These are phyloP conservation scores for Laupala kohalensis DNA, from an alignment of 1,140 invertebrate genomes.

Conservation along the genomic window DNA sequence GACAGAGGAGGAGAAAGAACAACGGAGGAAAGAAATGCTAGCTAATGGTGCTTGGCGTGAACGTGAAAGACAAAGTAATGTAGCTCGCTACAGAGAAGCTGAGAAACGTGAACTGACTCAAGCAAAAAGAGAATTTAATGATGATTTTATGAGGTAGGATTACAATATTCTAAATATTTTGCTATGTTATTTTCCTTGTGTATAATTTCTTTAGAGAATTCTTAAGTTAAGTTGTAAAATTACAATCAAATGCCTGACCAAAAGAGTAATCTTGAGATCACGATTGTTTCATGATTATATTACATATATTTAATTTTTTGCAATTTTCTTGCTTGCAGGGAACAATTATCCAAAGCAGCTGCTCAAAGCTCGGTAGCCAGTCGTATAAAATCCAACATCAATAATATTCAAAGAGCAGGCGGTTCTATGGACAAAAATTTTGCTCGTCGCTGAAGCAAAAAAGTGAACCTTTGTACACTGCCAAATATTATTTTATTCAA, in stretches of 20 bases:
- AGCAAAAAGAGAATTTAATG: slow-evolving; percentile 28
- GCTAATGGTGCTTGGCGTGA: slow-evolving; percentile 59
- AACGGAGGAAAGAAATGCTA: slow-evolving; percentile 66
- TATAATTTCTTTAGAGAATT: background rate
- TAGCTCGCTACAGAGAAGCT: slow-evolving; percentile 47
- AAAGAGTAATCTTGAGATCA: too few species aligned
- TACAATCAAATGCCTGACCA: too few species aligned
- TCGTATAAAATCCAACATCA: slow-evolving; percentile 64
- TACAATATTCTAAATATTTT: too few species aligned
- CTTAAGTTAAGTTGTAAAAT: slow-evolving; percentile 1
- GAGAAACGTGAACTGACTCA: slow-evolving; percentile 42
- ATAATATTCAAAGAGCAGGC: slow-evolving; percentile 61
- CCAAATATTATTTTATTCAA: background rate
- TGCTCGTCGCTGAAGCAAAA: slow-evolving; percentile 35
- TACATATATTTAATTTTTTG: too few species aligned
- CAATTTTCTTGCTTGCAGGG: slow-evolving; percentile 48
- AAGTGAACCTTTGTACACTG: background rate
- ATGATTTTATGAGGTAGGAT: slow-evolving; percentile 40
- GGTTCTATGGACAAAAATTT: slow-evolving; percentile 57
- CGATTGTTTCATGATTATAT: too few species aligned
- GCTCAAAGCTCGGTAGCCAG: slow-evolving; percentile 52
- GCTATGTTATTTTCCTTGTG: background rate
- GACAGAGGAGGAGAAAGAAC: slow-evolving; percentile 56
- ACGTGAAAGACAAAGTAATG: slow-evolving; percentile 45
- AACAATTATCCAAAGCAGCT: slow-evolving; percentile 53